Percentiles rank a stretch among this genome's conserved stretches.
phyloP scores from a whole-genome alignment of 2,888 invertebrate genomes.

The Volucella zonaria region DNA sequence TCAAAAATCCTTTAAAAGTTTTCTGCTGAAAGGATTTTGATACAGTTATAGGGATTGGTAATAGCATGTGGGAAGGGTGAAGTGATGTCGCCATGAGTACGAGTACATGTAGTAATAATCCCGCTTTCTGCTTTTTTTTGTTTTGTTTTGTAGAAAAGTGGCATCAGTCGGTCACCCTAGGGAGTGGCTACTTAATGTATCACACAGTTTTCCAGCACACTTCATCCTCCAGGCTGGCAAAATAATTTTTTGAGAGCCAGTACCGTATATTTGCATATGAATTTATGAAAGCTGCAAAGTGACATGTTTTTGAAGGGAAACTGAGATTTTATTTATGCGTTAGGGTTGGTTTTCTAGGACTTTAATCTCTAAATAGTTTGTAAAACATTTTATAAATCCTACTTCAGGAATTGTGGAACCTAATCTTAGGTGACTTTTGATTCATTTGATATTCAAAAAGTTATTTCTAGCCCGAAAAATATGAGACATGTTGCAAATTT shows the following conservation, averaged over 20 bases:
- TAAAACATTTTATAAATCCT: conserved; percentile 8
- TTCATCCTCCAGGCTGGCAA: too few species aligned
- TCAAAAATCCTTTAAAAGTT: conserved; percentile 15
- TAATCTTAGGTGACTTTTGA: conserved; percentile 13
- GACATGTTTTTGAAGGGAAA: conserved; percentile 18
- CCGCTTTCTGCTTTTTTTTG: conserved; percentile 20
- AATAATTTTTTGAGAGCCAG: too few species aligned
- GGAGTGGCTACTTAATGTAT: conserved; percentile 17
- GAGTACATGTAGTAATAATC: conserved; percentile 58
- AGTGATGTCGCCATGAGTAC: conserved; percentile 30
- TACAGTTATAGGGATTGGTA: conserved; percentile 45
- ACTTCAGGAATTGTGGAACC: neutral
- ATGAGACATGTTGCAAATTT: neutral
- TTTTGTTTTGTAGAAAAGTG: neutral
- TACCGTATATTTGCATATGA: conserved; percentile 36
- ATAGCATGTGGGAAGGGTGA: conserved; percentile 36
- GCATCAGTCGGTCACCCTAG: neutral
- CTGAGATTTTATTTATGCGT: neutral
- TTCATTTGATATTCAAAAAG: conserved; percentile 15
- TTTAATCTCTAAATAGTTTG: conserved; percentile 11
- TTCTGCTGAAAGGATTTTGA: conserved; percentile 15
- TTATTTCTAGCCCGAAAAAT: neutral
- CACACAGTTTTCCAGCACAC: too few species aligned
- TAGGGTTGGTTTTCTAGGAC: neutral
- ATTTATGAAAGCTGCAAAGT: conserved; percentile 12